Evolutionary conservation across 2,888 invertebrate genomes (phyloP).

Genomic region (Tryphoninae sp.): DNA sequence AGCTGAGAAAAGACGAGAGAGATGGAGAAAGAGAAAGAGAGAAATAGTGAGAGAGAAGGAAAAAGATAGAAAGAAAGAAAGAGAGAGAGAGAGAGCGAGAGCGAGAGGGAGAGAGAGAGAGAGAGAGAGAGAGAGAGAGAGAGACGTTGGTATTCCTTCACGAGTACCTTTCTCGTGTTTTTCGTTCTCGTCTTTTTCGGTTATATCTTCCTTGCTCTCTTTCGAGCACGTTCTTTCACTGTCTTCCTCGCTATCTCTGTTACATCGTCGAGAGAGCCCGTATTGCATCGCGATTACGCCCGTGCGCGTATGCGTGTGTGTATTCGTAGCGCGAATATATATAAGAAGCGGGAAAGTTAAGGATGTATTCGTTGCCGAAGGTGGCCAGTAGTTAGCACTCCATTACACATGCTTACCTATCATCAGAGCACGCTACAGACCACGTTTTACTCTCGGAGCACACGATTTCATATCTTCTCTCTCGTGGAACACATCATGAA

Average conservation of each 20-base stretch:
- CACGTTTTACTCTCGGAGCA: conserved; percentile 70
- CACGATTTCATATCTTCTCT: conserved; percentile 42
- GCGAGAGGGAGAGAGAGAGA: conserved; percentile 49
- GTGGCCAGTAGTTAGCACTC: conserved; percentile 79
- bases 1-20: conserved; percentile 42
- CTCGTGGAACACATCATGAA: conserved; percentile 7
- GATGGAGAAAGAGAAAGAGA: conserved; percentile 32
- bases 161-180: conserved; percentile 30
- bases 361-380: conserved; percentile 72
- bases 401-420: conserved; percentile 80
- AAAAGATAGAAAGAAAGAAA: conserved; percentile 61
- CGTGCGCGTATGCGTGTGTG: conserved; percentile 3
- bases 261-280: conserved; percentile 45
- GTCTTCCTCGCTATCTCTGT: conserved; percentile 57
- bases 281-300: conserved; percentile 1
- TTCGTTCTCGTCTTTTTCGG: conserved; percentile 47
- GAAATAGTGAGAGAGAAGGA: conserved; percentile 44
- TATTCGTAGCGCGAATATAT: conserved; percentile 1
- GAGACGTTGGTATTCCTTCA: conserved; percentile 56
- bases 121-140: conserved; percentile 63
- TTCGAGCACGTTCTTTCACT: conserved; percentile 38
- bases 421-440: conserved; percentile 75
- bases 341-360: conserved; percentile 7
- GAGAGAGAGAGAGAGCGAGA: conserved; percentile 41
- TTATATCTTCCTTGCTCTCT: conserved; percentile 44